Evolutionary conservation across 2,888 invertebrate genomes (phyloP).

Genomic region (Deladenus siricidicola): DNA sequence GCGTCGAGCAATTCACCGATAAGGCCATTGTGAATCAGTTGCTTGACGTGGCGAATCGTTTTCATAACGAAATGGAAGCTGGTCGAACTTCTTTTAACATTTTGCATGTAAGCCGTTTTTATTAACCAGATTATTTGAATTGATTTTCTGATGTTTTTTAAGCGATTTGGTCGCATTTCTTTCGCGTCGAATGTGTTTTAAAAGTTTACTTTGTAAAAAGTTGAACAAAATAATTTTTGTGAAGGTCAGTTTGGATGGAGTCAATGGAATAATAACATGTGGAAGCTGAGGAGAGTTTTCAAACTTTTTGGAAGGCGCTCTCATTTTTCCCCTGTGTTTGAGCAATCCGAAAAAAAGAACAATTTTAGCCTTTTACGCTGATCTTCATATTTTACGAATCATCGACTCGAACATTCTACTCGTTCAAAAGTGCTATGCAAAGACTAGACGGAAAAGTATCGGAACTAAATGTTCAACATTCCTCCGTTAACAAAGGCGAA

Average conservation of each 20-base stretch:
- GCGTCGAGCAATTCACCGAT: slow-evolving; percentile 11
- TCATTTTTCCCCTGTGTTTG: too few relatives aligned
- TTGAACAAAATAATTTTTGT: neutral
- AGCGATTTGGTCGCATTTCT: too few relatives aligned
- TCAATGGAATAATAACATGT: too few relatives aligned
- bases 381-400: slow-evolving; percentile 94
- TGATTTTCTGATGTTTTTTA: too few relatives aligned
- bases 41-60: slow-evolving; percentile 16
- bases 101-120: neutral
- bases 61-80: slow-evolving; percentile 12
- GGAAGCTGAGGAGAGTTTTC: too few relatives aligned
- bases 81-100: neutral
- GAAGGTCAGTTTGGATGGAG: too few relatives aligned
- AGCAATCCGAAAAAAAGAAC: neutral
- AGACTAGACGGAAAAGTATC: slow-evolving; percentile 86
- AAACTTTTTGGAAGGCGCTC: too few relatives aligned
- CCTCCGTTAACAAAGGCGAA: slow-evolving; percentile 93
- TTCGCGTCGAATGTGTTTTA: neutral
- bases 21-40: slow-evolving; percentile 17
- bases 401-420: slow-evolving; percentile 88
- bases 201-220: neutral
- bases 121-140: neutral
- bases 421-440: slow-evolving; percentile 93
- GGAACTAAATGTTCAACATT: slow-evolving; percentile 67
- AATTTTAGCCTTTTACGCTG: slow-evolving; percentile 62